Percentiles rank a stretch among this genome's conserved stretches.
Evolutionary conservation across 1,140 invertebrate species (phyloP).

Genomic region (Leptinotarsa defecta): DNA sequence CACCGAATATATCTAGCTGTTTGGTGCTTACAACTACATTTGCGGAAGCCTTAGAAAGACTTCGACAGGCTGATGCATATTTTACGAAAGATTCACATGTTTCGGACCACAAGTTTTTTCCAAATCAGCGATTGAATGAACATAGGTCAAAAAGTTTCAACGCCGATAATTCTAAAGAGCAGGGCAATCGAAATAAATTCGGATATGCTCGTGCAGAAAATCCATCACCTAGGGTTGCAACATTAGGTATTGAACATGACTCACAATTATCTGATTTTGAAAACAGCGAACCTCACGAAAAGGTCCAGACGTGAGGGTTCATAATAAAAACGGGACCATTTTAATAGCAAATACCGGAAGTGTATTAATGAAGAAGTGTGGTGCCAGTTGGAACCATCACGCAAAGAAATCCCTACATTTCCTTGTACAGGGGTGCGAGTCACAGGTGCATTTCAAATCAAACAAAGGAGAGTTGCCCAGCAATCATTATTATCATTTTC

Average conservation of each 20-base stretch:
- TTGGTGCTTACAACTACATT: background rate
- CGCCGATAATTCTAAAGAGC: no score
- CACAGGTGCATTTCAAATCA: background rate
- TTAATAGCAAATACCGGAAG: background rate
- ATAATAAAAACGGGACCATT: background rate
- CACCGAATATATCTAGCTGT: background rate
- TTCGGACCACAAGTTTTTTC: no score
- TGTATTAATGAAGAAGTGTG: constrained; percentile 17
- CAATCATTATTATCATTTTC: background rate
- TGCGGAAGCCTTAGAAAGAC: background rate
- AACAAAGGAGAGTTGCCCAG: background rate
- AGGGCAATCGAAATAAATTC: no score
- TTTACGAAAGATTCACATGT: no score
- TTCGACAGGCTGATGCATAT: background rate
- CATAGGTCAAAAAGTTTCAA: no score
- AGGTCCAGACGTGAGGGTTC: no score
- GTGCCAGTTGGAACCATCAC: background rate
- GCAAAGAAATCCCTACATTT: background rate
- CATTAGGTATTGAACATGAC: no score
- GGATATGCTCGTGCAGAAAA: no score
- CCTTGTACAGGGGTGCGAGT: constrained; percentile 11
- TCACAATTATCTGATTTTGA: no score
- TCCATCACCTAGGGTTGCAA: no score
- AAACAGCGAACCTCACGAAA: no score
- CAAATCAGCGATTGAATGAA: no score